Evolutionary conservation across 2,113 vertebrate genomes (phyloP).

Genomic region (Zapus hudsonius): DNA sequence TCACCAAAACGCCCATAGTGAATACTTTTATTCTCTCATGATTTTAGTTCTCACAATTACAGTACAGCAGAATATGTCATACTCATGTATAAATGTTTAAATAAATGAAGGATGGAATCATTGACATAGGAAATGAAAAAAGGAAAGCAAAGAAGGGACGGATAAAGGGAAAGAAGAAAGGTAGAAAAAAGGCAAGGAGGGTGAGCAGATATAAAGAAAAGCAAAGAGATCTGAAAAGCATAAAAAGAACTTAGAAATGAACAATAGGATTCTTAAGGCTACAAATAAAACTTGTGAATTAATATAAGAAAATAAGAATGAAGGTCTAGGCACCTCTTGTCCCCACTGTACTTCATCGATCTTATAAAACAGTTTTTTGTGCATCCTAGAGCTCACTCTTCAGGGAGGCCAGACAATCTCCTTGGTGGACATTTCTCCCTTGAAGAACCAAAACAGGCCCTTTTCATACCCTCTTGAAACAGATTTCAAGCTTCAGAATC

Average conservation of each 20-base stretch:
- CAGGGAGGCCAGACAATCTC: background rate
- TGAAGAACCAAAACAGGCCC: background rate
- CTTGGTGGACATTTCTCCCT: background rate
- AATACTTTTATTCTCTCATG: no score
- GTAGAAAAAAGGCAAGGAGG: background rate
- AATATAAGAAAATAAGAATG: background rate
- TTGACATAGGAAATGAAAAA: background rate
- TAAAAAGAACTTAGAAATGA: background rate
- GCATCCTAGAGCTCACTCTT: background rate
- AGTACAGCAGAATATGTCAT: no score
- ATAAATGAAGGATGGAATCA: background rate
- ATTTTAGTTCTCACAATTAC: no score
- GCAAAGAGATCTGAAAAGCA: background rate
- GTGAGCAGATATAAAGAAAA: background rate
- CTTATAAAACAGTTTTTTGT: background rate
- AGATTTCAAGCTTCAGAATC: conserved; percentile 26
- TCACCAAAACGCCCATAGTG: no score
- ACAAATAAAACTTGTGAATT: no score
- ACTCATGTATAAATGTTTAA: background rate
- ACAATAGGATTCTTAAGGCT: background rate
- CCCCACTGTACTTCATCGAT: background rate
- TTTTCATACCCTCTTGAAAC: background rate
- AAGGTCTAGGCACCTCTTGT: background rate
- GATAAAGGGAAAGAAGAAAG: no score
- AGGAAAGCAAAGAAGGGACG: background rate